Evolutionary conservation across 1,140 invertebrate species (phyloP).

Genomic region (Bombus waltoni): DNA sequence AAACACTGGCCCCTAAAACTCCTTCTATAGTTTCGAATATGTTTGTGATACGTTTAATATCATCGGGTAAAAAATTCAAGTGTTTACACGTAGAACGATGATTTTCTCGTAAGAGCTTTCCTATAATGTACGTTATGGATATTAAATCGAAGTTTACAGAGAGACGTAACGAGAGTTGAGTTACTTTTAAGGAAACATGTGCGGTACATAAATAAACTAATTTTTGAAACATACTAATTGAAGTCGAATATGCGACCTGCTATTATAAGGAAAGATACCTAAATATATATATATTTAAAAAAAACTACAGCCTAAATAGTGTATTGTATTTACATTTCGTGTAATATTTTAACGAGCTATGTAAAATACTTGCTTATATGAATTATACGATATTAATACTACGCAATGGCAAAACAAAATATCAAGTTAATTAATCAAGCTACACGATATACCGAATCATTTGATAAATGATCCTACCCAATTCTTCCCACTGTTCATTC

Average conservation of each 20-base stretch:
- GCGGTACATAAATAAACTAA: conserved; percentile 20
- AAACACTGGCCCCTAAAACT: conserved; percentile 18
- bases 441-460: neutral
- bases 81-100: conserved; percentile 14
- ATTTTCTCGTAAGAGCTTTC: conserved; percentile 36
- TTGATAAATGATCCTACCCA: conserved; percentile 28
- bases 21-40: conserved; percentile 1
- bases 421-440: neutral
- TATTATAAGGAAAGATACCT: conserved; percentile 21
- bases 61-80: conserved; percentile 11
- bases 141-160: neutral
- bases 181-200: neutral
- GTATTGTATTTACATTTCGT: conserved; percentile 34
- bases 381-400: conserved; percentile 44
- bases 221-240: conserved; percentile 34
- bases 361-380: conserved; percentile 52
- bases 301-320: conserved; percentile 44
- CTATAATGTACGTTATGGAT: conserved; percentile 20
- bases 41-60: conserved; percentile 30
- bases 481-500: neutral
- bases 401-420: neutral
- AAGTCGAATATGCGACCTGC: conserved; percentile 9
- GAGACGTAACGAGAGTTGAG: neutral
- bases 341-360: conserved; percentile 48
- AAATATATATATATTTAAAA: conserved; percentile 26